Evolutionary conservation across 2,113 vertebrate genomes (phyloP).

Genomic region (Nibea albiflora): DNA sequence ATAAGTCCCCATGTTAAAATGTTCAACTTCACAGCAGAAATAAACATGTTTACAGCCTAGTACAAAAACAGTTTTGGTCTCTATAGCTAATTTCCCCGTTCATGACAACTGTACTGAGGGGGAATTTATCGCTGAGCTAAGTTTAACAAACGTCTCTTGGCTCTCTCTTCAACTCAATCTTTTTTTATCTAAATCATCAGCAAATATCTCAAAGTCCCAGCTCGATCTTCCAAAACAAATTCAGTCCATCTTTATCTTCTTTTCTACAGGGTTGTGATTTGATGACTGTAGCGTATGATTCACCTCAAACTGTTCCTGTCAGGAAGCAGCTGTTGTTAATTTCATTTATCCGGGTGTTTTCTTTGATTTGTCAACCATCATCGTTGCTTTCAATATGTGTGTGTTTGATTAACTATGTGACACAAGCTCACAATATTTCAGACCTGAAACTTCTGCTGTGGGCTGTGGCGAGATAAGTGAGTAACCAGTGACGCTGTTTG

Average conservation of each 20-base stretch:
- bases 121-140: no score
- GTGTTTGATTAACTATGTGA: not conserved
- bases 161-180: no score
- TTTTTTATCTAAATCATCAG: no score
- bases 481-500: slow-evolving; percentile 10
- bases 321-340: not conserved
- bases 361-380: slow-evolving; percentile 11
- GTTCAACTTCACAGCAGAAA: no score
- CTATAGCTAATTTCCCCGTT: no score
- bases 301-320: not conserved
- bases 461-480: slow-evolving; percentile 9
- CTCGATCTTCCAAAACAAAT: not conserved
- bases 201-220: no score
- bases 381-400: not conserved
- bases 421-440: not conserved
- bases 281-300: not conserved
- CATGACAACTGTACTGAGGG: no score
- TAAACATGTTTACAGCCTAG: no score
- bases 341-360: not conserved
- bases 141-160: no score
- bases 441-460: not conserved
- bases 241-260: not conserved
- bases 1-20: no score
- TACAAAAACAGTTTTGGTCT: no score
- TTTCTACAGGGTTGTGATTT: not conserved